These are phyloP conservation scores for Trisateles emortualis DNA, from an alignment of 2,888 invertebrate genomes.

Conservation along the genomic window DNA sequence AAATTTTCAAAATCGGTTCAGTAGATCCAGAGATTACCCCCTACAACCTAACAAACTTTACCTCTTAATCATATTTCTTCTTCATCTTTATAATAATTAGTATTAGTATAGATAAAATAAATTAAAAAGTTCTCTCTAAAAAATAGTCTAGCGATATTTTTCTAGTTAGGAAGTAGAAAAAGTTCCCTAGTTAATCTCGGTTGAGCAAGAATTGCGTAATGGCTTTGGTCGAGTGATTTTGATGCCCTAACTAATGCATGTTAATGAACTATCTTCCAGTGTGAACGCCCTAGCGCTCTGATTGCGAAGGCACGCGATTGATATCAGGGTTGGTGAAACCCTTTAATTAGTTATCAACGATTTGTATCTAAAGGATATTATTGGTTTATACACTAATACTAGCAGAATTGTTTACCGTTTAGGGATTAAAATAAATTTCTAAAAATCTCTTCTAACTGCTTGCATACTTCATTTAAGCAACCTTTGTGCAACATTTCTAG, in stretches of 20 bases:
- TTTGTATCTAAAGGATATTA: too few relatives aligned
- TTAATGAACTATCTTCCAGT: slow-evolving; percentile 55
- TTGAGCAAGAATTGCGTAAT: slow-evolving; percentile 52
- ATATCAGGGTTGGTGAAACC: slow-evolving; percentile 29
- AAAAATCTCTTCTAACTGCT: too few relatives aligned
- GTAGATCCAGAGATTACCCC: too few relatives aligned
- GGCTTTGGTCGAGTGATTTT: slow-evolving; percentile 48
- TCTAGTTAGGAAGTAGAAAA: slow-evolving; percentile 20
- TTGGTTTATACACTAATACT: too few relatives aligned
- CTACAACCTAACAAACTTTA: too few relatives aligned
- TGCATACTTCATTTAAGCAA: too few relatives aligned
- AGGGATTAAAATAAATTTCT: too few relatives aligned
- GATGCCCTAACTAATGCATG: slow-evolving; percentile 49
- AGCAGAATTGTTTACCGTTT: too few relatives aligned
- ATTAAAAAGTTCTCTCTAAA: background rate
- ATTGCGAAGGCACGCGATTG: slow-evolving; percentile 44
- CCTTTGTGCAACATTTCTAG: too few relatives aligned
- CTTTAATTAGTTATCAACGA: background rate
- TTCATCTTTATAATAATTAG: too few relatives aligned
- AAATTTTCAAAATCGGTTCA: too few relatives aligned
- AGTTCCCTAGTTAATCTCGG: slow-evolving; percentile 33
- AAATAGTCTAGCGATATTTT: background rate
- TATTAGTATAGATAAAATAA: background rate
- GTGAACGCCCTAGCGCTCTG: slow-evolving; percentile 52
- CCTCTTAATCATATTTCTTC: too few relatives aligned